These are phyloP conservation scores for Platerodrilus igneus DNA, from an alignment of 2,888 invertebrate genomes.

Conservation along the genomic window DNA sequence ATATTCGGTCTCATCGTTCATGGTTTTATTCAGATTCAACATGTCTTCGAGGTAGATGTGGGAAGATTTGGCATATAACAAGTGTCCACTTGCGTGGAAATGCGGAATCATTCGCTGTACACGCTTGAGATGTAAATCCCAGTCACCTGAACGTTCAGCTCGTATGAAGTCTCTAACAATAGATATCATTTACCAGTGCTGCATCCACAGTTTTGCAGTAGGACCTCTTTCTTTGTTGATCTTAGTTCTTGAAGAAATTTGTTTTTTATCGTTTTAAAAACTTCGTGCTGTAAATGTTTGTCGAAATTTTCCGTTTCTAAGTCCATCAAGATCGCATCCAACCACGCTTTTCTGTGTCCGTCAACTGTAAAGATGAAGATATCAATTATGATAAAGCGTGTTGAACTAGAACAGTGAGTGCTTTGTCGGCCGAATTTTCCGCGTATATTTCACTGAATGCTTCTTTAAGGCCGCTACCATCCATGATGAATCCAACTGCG, in stretches of 20 bases:
- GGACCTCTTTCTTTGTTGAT: conserved; percentile 26
- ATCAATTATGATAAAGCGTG: conserved; percentile 30
- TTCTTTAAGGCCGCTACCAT: conserved; percentile 35
- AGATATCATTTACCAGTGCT: conserved; percentile 31
- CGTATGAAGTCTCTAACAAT: conserved; percentile 33
- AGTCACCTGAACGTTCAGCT: conserved; percentile 35
- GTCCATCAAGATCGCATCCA: conserved; percentile 26
- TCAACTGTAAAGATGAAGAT: conserved; percentile 23
- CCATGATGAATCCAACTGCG: conserved; percentile 39
- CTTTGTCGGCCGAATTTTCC: conserved; percentile 33
- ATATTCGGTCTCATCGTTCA: no score
- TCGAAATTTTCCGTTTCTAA: conserved; percentile 20
- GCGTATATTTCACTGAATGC: conserved; percentile 30
- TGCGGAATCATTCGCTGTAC: conserved; percentile 26
- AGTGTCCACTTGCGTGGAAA: conserved; percentile 31
- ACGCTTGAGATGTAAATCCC: conserved; percentile 29
- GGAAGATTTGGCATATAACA: conserved; percentile 29
- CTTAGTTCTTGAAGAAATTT: conserved; percentile 22
- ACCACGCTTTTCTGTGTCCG: no score
- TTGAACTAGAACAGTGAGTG: conserved; percentile 34
- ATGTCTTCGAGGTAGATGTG: conserved; percentile 35
- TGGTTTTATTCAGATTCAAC: no score
- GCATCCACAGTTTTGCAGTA: no score
- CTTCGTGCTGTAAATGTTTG: conserved; percentile 16
- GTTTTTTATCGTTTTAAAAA: conserved; percentile 21